Percentiles rank a stretch among this genome's conserved stretches.
These are phyloP conservation scores for Villa cingulata DNA, from an alignment of 2,888 invertebrate genomes.

Conservation along the genomic window DNA sequence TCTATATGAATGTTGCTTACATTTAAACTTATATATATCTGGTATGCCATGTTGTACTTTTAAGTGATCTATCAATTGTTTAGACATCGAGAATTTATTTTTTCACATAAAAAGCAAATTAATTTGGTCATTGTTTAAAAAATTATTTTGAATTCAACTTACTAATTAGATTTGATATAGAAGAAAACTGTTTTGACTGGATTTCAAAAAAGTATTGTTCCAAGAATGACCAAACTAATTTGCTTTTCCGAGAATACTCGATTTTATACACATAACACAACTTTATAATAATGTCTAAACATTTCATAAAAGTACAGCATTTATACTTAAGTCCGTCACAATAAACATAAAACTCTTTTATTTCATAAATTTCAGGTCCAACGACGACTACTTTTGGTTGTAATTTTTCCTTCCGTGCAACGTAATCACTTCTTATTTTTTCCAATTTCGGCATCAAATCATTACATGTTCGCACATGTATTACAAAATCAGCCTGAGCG, in stretches of 20 bases:
- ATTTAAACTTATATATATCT: slow-evolving; percentile 1
- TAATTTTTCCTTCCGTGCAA: background rate
- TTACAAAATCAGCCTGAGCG: slow-evolving; percentile 1
- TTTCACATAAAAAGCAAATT: background rate
- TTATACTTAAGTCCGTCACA: slow-evolving; percentile 10
- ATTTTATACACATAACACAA: slow-evolving; percentile 4
- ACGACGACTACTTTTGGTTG: slow-evolving; percentile 10
- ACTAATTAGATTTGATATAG: too few relatives aligned
- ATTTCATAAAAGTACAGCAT: slow-evolving; percentile 4
- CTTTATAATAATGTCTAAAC: slow-evolving; percentile 8
- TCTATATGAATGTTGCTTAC: background rate
- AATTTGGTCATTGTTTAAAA: background rate
- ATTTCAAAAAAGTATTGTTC: slow-evolving; percentile 6
- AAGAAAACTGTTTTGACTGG: background rate
- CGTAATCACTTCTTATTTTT: background rate
- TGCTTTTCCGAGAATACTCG: background rate
- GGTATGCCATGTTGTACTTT: background rate
- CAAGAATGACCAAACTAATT: slow-evolving; percentile 5
- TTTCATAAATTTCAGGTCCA: slow-evolving; percentile 1
- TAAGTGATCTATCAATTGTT: background rate
- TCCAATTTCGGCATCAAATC: background rate
- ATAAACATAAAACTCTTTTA: slow-evolving; percentile 6
- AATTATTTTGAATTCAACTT: background rate
- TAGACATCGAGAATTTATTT: background rate
- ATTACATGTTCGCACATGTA: background rate